Evolutionary conservation across 2,113 vertebrate genomes (phyloP), one percentile per base, ranked within the genome.

Genomic region (Pao palembangensis): DNA sequence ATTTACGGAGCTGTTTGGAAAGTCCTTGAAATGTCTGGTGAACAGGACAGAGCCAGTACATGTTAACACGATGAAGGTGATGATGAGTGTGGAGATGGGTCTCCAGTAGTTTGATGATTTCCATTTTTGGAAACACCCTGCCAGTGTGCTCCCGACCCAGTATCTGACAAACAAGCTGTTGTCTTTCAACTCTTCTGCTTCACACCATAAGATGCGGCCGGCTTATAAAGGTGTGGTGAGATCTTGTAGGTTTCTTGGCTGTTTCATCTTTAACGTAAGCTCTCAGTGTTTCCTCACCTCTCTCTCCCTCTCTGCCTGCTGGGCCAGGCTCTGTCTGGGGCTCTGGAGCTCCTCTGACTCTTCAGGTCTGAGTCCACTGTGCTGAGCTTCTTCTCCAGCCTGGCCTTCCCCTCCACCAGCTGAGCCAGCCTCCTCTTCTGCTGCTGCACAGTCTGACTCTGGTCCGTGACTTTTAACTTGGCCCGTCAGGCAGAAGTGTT

Each of bases 381-480:
- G 4, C 42, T 69, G 8, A 94, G 83, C 64, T 84, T 90, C 67
- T 88, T 91, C 86, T 93, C 92, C 54, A 85, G 85, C 56, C 90
- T 87, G 65, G 87, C 81, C 80, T 93, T 97, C 84, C 87, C 88
- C 79, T 91, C 91, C 85, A 88, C 88, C 84, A 95, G 77, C 64
- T 87, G 87, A 14, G 80, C 85, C 84, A 92, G 82, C 73, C 84
- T 93, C 69, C 91, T 91, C 57, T 2, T 92, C 78, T 95, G 88
- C 69, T 94, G 89, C 73, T 93, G 93, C 67, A 94, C 88, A 55
- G 68, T 85, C 89, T 88, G 91, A 69, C 73, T 90, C 88, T 97
- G 95, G 58, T 96, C 93, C 87, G 88, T 69, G 47, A 88, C 93
- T 90, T 91, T 93, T 60, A 94, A 87, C 95, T 97, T 87, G 58